These are phyloP conservation scores for Oophaga sylvatica DNA, from an alignment of 2,797 vertebrate species.

Conservation along the genomic window DNA sequence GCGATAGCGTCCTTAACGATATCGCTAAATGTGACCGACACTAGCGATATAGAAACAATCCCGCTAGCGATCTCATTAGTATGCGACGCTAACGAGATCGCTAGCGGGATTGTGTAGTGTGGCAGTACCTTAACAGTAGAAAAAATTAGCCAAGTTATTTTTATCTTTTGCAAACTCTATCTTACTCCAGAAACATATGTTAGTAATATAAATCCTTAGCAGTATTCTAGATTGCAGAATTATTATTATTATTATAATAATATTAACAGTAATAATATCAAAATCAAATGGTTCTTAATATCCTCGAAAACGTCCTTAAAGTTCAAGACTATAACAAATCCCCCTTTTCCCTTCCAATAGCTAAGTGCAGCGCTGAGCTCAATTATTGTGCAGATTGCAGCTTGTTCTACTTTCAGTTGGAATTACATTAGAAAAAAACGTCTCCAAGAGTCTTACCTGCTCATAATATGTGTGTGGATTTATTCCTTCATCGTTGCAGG, in stretches of 20 bases:
- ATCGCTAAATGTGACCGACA: too few relatives aligned
- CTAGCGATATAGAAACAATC: too few relatives aligned
- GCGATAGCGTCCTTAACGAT: too few relatives aligned
- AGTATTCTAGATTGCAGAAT: background rate
- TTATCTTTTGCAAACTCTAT: too few relatives aligned
- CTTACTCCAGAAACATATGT: too few relatives aligned
- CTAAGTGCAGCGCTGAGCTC: background rate
- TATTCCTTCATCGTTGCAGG: background rate
- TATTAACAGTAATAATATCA: background rate
- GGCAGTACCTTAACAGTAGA: too few relatives aligned
- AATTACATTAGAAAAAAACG: background rate
- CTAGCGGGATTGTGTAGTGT: too few relatives aligned
- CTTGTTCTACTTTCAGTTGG: background rate
- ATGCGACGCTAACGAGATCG: too few relatives aligned
- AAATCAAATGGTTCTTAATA: background rate
- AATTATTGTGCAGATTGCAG: background rate
- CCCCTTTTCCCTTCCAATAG: background rate
- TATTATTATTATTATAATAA: background rate
- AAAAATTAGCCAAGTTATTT: too few relatives aligned
- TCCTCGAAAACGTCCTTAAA: background rate
- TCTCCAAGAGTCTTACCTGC: background rate
- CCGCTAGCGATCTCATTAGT: too few relatives aligned
- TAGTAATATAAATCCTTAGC: background rate
- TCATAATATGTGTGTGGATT: background rate
- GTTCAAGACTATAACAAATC: background rate